Evolutionary conservation across 2,113 vertebrate species (phyloP), one percentile per base, ranked within the genome.

Genomic region (Saguinus midas): DNA sequence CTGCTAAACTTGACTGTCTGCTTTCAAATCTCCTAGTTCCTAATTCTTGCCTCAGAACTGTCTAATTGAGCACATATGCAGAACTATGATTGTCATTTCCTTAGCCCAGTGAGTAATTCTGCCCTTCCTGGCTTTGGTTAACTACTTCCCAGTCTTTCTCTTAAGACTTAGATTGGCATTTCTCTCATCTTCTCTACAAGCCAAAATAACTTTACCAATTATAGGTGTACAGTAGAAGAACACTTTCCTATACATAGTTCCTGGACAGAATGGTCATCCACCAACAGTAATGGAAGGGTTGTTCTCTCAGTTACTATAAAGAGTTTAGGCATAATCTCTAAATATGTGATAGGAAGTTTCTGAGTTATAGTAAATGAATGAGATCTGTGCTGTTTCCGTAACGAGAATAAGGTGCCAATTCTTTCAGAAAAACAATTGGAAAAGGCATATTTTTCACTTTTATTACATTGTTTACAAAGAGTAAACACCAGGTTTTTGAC

Each of bases 391-490:
- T n/a, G 7, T 87, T 90, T 58, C 37, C 48, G n/a, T 43, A 70
- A 66, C 45, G 48, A 95, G 73, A 88, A 43, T 50, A 68, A 92
- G 75, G 14, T 73, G 21, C 45, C 2, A 23, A 12, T 45, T 86
- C 55, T 92, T 85, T 73, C 37, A 94, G 55, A 57, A 73, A 32
- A 79, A 45, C n/a, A 7, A 23, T 40, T 81, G 8, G 25, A 40
- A 81, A 80, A 66, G 23, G 8, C 72, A 48, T 2, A 29, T 72
- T 87, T 93, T 95, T 89, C 32, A 35, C 91, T 91, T 72, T 82
- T 3, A 2, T 95, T 68, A 68, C 89, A 95, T 94, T 87, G 21
- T 91, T 87, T 95, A 83, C 6, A 55, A 48, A 93, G 35, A 87
- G 80, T 61, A 72, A 91, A 40, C n/a, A 32, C 50, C 57, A 76